Evolutionary conservation across 2,797 vertebrate species (phyloP).

Genomic region (Hyperoplus immaculatus): DNA sequence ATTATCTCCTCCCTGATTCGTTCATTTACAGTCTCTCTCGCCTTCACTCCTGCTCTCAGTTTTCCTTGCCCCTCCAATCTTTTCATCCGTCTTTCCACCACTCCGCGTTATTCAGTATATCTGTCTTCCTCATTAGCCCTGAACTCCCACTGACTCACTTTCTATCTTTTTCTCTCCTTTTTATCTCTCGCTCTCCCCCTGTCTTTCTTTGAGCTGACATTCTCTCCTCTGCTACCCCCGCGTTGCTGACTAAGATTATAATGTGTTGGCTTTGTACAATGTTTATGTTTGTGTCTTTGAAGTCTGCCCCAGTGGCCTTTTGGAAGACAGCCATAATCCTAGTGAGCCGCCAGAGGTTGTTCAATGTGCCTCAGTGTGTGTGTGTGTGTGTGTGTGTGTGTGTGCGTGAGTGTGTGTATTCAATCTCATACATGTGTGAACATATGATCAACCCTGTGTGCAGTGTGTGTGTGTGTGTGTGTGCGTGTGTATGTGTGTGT

Average conservation of each 20-base stretch:
- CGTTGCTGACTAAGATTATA: conserved; percentile 80
- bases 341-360: conserved; percentile 61
- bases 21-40: conserved; percentile 60
- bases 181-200: conserved; percentile 19
- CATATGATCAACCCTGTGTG: conserved; percentile 39
- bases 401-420: conserved; percentile 52
- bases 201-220: conserved; percentile 48
- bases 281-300: conserved; percentile 82
- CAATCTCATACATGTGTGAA: conserved; percentile 70
- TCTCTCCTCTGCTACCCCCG: conserved; percentile 47
- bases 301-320: conserved; percentile 72
- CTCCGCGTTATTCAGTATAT: conserved; percentile 72
- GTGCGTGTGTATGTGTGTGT: conserved; percentile 61
- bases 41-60: conserved; percentile 50
- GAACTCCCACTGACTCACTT: conserved; percentile 68
- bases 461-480: conserved; percentile 61
- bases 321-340: conserved; percentile 78
- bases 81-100: conserved; percentile 70
- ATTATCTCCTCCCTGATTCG: conserved; percentile 68
- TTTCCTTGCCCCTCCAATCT: conserved; percentile 59
- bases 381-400: conserved; percentile 2
- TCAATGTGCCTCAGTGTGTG: conserved; percentile 16
- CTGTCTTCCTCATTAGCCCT: conserved; percentile 78
- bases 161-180: conserved; percentile 41
- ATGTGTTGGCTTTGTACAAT: conserved; percentile 74